Evolutionary conservation across 2,888 invertebrate species (phyloP).

Genomic region (Eupithecia tripunctaria): DNA sequence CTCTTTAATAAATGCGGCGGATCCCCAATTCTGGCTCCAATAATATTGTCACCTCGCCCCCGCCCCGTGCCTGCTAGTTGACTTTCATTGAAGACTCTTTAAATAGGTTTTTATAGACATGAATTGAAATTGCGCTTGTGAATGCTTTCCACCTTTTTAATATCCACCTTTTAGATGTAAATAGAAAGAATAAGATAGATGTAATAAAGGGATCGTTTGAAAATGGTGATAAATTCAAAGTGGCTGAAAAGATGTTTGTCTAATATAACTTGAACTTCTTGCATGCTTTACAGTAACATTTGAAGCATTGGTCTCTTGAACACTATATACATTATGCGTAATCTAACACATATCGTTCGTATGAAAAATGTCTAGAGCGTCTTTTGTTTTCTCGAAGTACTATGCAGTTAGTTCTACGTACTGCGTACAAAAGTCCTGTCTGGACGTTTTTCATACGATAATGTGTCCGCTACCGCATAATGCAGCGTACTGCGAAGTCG

Average conservation of each 20-base stretch:
- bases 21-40: constrained; percentile 77
- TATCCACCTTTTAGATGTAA: constrained; percentile 2
- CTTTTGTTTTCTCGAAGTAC: too few species aligned
- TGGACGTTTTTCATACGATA: too few species aligned
- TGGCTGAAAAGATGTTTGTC: neutral
- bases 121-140: constrained; percentile 27
- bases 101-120: constrained; percentile 44
- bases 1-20: constrained; percentile 81
- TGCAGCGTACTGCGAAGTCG: too few species aligned
- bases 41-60: constrained; percentile 79
- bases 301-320: too few species aligned
- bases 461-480: too few species aligned
- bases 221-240: neutral
- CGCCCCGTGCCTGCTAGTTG: constrained; percentile 49
- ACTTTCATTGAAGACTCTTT: constrained; percentile 52
- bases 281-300: neutral
- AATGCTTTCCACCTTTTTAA: constrained; percentile 6
- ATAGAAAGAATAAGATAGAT: neutral
- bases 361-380: too few species aligned
- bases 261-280: neutral
- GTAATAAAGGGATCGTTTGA: neutral
- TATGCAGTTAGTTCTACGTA: too few species aligned
- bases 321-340: too few species aligned
- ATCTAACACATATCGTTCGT: too few species aligned
- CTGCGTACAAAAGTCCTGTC: too few species aligned